A percentile compares a stretch with the other conserved stretches of the same genome.
phyloP scores from a whole-genome alignment of 2,888 invertebrate species.

The Dichetophora obliterata region DNA sequence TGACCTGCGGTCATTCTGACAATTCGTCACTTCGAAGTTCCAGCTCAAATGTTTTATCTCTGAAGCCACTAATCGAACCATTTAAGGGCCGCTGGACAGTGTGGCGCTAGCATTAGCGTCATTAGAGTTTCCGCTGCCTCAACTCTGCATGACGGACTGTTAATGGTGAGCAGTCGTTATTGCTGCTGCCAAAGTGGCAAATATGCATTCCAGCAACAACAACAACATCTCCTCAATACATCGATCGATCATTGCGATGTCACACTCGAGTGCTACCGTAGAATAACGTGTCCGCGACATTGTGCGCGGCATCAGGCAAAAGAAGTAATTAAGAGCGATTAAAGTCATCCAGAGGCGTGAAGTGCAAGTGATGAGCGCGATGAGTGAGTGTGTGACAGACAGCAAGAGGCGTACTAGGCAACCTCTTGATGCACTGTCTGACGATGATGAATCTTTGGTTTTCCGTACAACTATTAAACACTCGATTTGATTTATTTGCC shows the following conservation, averaged over 20 bases:
- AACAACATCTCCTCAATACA: background rate
- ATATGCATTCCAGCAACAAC: slow-evolving; percentile 27
- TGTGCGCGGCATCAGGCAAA: background rate
- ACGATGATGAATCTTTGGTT: background rate
- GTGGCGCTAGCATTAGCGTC: slow-evolving; percentile 11
- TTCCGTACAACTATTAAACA: background rate
- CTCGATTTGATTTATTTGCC: slow-evolving; percentile 13
- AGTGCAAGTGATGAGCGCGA: background rate
- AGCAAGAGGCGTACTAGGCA: background rate
- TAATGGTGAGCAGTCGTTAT: background rate
- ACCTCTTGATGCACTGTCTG: background rate
- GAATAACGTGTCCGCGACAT: background rate
- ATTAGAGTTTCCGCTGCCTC: slow-evolving; percentile 33
- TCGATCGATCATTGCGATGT: slow-evolving; percentile 36
- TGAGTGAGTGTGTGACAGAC: background rate
- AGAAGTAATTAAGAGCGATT: slow-evolving; percentile 39
- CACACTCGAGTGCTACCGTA: slow-evolving; percentile 25
- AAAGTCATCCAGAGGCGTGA: slow-evolving; percentile 33
- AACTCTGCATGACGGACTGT: background rate
- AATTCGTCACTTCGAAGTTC: too few species aligned
- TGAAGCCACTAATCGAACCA: slow-evolving; percentile 13
- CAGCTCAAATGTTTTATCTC: too few species aligned
- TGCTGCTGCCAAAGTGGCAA: slow-evolving; percentile 18
- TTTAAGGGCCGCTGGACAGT: background rate
- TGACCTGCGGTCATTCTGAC: too few species aligned